Evolutionary conservation across 2,888 invertebrate species (phyloP).

Genomic region (Subacronicta megacephala): DNA sequence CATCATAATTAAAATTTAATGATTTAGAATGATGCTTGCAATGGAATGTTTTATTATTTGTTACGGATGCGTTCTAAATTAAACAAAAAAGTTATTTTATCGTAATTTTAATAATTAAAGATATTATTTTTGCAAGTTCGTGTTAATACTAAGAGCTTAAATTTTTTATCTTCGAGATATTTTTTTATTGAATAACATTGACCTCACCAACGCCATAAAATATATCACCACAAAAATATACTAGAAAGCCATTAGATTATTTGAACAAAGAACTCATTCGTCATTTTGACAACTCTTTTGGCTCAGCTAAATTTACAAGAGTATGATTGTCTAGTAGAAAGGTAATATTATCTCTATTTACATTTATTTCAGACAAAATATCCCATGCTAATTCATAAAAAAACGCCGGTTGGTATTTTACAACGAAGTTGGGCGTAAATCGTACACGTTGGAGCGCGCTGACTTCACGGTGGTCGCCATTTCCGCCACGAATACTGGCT

Average conservation of each 20-base stretch:
- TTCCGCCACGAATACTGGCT: conserved; percentile 87
- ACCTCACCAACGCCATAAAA: conserved; percentile 34
- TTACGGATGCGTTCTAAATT: conserved; percentile 27
- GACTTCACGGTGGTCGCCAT: conserved; percentile 86
- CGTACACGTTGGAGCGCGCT: conserved; percentile 60
- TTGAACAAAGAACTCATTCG: conserved; percentile 64
- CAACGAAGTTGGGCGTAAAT: conserved; percentile 75
- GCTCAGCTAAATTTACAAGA: conserved; percentile 88
- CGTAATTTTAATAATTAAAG: neutral
- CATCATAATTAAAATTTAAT: too few relatives aligned
- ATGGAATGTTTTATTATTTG: neutral
- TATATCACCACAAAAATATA: conserved; percentile 12
- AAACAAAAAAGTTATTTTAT: neutral
- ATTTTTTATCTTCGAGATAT: neutral
- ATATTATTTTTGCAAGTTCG: neutral
- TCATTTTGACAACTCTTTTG: conserved; percentile 82
- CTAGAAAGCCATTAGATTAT: conserved; percentile 46
- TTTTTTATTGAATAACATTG: conserved; percentile 8
- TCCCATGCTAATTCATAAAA: conserved; percentile 52
- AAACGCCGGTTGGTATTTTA: conserved; percentile 67
- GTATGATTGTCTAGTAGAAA: conserved; percentile 83
- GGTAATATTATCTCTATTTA: conserved; percentile 71
- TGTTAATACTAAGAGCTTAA: neutral
- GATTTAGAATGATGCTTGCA: neutral
- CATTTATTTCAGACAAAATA: conserved; percentile 55